These are phyloP conservation scores for Holothuria leucospilota DNA, from an alignment of 53 echinoderm and acorn worm genomes.

Conservation along the genomic window DNA sequence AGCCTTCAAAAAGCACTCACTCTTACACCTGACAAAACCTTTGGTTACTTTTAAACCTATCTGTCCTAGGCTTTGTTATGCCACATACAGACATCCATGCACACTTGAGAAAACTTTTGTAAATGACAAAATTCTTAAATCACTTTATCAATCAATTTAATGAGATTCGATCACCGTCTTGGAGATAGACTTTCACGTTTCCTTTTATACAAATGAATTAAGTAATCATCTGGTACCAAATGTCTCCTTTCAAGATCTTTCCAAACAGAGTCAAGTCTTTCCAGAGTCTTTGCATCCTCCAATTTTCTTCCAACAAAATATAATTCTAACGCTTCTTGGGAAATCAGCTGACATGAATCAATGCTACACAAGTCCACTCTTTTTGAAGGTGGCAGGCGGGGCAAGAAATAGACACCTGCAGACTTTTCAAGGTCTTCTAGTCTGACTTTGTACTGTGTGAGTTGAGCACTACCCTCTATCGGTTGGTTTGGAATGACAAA, in stretches of 20 bases:
- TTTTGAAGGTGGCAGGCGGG: constrained; percentile 32
- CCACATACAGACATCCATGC: too few species aligned
- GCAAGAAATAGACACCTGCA: constrained; percentile 74
- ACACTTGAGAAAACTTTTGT: too few species aligned
- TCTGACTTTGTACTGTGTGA: constrained; percentile 77
- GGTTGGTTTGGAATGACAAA: constrained; percentile 87
- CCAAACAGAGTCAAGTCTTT: constrained; percentile 77
- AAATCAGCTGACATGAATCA: constrained; percentile 80
- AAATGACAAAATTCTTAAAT: too few species aligned
- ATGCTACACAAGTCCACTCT: constrained; percentile 77
- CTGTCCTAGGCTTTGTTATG: too few species aligned
- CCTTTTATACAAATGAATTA: constrained; percentile 68
- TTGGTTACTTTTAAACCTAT: too few species aligned
- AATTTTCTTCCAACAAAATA: constrained; percentile 71
- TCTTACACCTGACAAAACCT: too few species aligned
- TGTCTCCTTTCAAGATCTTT: constrained; percentile 63
- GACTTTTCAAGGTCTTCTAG: constrained; percentile 71
- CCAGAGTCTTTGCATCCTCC: constrained; percentile 68
- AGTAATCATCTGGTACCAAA: constrained; percentile 63
- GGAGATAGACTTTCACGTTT: constrained; percentile 47
- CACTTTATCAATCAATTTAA: too few species aligned
- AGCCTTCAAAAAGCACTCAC: too few species aligned
- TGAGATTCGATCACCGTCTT: too few species aligned
- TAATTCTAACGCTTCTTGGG: constrained; percentile 63
- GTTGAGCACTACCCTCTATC: constrained; percentile 70